phyloP scores from a whole-genome alignment of 2,113 vertebrate species.

The Agapornis roseicollis region DNA sequence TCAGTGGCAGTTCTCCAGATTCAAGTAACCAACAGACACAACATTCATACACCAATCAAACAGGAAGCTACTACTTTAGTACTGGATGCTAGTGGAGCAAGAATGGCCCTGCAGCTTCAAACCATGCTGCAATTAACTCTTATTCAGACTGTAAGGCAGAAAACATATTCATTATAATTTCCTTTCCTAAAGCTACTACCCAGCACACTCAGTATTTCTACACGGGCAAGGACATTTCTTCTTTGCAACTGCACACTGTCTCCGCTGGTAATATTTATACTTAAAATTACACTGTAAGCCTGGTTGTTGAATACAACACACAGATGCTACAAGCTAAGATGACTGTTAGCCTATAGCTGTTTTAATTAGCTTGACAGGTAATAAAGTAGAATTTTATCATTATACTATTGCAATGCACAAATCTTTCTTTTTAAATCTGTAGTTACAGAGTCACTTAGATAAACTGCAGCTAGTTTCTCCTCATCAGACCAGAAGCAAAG shows the following conservation, averaged over 20 bases:
- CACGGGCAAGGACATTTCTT: not conserved
- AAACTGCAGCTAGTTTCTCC: not conserved
- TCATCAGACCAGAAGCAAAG: not conserved
- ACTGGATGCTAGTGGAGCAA: not conserved
- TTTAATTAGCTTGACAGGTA: conserved; percentile 48
- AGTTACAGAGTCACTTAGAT: not conserved
- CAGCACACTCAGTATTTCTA: not conserved
- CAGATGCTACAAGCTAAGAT: not conserved
- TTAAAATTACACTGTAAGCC: not conserved
- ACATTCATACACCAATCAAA: not conserved
- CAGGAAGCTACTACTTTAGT: not conserved
- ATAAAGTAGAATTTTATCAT: conserved; percentile 22
- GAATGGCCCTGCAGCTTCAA: not conserved
- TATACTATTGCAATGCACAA: conserved; percentile 35
- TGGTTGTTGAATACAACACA: conserved; percentile 7
- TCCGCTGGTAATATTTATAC: not conserved
- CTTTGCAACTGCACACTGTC: not conserved
- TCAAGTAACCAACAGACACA: not conserved
- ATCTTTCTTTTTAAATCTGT: conserved; percentile 22
- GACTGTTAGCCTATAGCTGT: not conserved
- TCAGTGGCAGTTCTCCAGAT: rapidly evolving
- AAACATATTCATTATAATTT: not conserved
- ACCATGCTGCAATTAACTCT: not conserved
- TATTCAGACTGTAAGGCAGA: not conserved
- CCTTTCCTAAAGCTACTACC: not conserved